Evolutionary conservation across 35 echinoderm and acorn worm genomes (phyloP), one percentile per base, ranked within the genome.

Genomic region (Eucidaris tribuloides): DNA sequence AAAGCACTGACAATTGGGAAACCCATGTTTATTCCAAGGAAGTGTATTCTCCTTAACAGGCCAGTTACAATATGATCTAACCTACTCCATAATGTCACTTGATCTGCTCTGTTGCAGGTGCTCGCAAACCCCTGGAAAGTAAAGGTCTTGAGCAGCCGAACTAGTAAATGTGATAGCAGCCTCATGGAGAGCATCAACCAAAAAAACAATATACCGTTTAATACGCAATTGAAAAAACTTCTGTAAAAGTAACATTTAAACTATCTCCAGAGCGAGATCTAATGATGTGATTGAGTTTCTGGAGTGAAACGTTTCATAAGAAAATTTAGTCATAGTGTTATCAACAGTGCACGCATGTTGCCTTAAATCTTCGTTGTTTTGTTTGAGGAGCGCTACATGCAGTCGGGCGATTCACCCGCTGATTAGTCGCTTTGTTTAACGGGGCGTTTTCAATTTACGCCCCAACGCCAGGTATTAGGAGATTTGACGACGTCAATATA

Each of bases 281-380:
- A n/a, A n/a, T n/a, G n/a, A n/a, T n/a, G n/a, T n/a, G n/a, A n/a
- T n/a, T n/a, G n/a, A n/a, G n/a, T n/a, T n/a, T n/a, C n/a, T n/a
- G n/a, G n/a, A n/a, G n/a, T n/a, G n/a, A n/a, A n/a, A n/a, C n/a
- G n/a, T n/a, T n/a, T n/a, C n/a, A n/a, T n/a, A n/a, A n/a, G n/a
- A n/a, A n/a, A n/a, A n/a, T 34, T 59, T 72, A 24, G 62, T 29
- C 90, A 90, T 66, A 86, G 63, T 46, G 71, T 76, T 40, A 23
- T 96, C 34, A 95, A 95, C 43, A 79, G 77, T 42, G 87, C 88
- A 80, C 35, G 77, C 1, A 83, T n/a, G n/a, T 71, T 91, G 87
- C 87, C 20, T 43, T 90, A n/a, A n/a, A 18, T 82, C 86, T 7
- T 78, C 70, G 0, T 84, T 84, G 79, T 30, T 91, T 14, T 32